phyloP scores from a whole-genome alignment of 2,888 invertebrate species.

The Meiosimyza platycephala region DNA sequence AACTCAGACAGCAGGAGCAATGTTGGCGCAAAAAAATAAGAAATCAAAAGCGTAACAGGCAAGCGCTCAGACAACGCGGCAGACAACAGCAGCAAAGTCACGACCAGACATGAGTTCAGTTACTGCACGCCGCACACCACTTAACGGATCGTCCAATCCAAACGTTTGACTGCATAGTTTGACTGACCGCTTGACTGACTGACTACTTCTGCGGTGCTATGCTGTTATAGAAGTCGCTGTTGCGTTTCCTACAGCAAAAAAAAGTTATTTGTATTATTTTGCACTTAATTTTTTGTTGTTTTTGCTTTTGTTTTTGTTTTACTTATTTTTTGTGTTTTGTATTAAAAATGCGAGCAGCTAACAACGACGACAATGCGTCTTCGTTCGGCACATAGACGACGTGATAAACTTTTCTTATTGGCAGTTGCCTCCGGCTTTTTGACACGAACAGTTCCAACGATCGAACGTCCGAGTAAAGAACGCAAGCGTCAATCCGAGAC shows the following conservation, averaged over 20 bases:
- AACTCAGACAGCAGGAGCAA: neutral
- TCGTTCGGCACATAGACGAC: slow-evolving; percentile 29
- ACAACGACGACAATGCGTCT: slow-evolving; percentile 6
- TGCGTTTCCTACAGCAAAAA: slow-evolving; percentile 4
- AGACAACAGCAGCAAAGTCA: slow-evolving; percentile 6
- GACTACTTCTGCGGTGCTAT: slow-evolving; percentile 13
- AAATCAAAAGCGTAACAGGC: neutral
- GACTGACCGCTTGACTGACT: slow-evolving; percentile 3
- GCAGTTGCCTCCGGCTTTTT: slow-evolving; percentile 35
- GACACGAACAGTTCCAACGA: slow-evolving; percentile 29
- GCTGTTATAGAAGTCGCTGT: neutral
- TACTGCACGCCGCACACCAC: no score
- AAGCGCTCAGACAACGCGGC: neutral
- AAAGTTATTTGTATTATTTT: slow-evolving; percentile 26
- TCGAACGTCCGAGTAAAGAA: slow-evolving; percentile 7
- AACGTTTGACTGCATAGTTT: slow-evolving; percentile 12
- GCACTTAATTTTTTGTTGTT: slow-evolving; percentile 26
- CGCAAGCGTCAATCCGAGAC: slow-evolving; percentile 16
- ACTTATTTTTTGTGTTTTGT: slow-evolving; percentile 10
- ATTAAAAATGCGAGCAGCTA: slow-evolving; percentile 8
- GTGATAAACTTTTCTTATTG: slow-evolving; percentile 35
- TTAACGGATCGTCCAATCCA: neutral
- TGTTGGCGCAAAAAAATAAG: neutral
- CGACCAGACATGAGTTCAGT: neutral
- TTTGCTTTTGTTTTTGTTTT: slow-evolving; percentile 24